Percentiles rank a stretch among this genome's conserved stretches.
Evolutionary conservation across 2,113 vertebrate species (phyloP).

Genomic region (Chlorocebus sabaeus): DNA sequence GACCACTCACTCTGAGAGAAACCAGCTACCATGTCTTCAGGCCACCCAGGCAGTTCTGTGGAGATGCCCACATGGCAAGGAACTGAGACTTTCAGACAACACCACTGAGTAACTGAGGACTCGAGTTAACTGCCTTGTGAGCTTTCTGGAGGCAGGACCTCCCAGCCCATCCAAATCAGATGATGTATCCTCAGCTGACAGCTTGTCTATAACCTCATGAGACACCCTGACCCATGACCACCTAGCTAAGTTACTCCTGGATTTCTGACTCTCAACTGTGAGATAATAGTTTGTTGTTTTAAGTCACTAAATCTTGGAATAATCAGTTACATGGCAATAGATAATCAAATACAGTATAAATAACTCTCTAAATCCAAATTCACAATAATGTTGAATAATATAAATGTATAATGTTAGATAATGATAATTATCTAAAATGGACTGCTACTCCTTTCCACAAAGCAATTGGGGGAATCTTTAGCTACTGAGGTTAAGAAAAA

Average conservation of each 20-base stretch:
- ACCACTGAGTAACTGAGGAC: not conserved
- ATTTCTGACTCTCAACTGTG: not conserved
- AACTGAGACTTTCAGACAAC: not conserved
- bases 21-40: not conserved
- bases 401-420: not conserved
- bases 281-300: not conserved
- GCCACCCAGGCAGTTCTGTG: not conserved
- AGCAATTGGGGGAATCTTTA: not conserved
- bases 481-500: not conserved
- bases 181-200: not conserved
- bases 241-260: not conserved
- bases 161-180: not conserved
- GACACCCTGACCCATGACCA: not conserved
- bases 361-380: not conserved
- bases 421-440: not conserved
- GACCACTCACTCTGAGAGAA: not conserved
- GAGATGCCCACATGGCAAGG: not conserved
- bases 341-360: not conserved
- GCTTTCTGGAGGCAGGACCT: not conserved
- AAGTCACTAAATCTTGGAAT: not conserved
- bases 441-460: not conserved
- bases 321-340: not conserved
- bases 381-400: not conserved
- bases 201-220: not conserved
- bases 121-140: accelerated